Base-by-base conservation (phyloP, 1,140 invertebrate species). In the Papilio aristodemus region DNA sequence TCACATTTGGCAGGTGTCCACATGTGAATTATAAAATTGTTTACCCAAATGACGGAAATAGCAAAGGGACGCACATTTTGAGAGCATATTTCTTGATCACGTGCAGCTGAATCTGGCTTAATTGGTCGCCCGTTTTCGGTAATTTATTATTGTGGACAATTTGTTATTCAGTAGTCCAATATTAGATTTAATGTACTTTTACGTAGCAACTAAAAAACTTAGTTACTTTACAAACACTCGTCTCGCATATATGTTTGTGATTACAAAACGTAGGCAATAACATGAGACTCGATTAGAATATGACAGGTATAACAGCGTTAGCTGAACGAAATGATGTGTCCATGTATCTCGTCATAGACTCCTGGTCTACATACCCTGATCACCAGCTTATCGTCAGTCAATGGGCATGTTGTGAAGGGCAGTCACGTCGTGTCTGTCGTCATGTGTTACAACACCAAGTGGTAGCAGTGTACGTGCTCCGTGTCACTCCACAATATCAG, bases 1-100 rank as follows among this genome's bases (percentile, higher is more conserved):
- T 54, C 46, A 54, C 46, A 54, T 25, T 54, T 54, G 46, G 46
- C 46, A 25, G 9, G 0, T 22, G 46, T 54, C 46, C 46, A 54
- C 46, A 54, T 54, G 46, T 54, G 43, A 46, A 19, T 54, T 54
- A 54, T 54, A 13, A 54, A 54, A 54, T 54, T 54, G 46, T 54
- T 54, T 22, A 54, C 46, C 9, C 46, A 3, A 46, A 46, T 17
- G 10, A 54, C 19, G 10, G 19, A 54, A 54, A 54, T 54, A 25
- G 11, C 46, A 5, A 0, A 10, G 38, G 10, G 0, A 39, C 0
- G 27, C 27, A 39, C 7, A 46, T 46, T 54, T 54, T 54, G 17
- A 54, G 17, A 54, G 17, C 46, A 22, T 54, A 54, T 25, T 54
- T 10, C 38, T 39, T 10, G 19, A 22, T 54, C 17, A 54, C 9